Base-by-base conservation (phyloP, 2,888 invertebrate species). In the Ormyrus rosae region DNA sequence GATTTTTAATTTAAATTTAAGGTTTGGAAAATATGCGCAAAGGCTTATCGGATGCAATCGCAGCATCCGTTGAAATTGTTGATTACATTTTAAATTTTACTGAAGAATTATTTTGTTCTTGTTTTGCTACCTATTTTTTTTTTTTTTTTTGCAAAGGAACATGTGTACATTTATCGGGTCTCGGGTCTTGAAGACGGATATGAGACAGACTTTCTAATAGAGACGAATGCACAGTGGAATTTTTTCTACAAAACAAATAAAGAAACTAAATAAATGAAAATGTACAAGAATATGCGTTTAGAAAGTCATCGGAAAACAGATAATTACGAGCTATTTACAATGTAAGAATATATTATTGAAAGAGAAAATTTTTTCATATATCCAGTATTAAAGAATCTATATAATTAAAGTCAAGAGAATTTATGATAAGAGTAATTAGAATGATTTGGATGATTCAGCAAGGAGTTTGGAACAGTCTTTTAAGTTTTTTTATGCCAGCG, bases 141-240 rank as follows among this genome's bases (percentile, higher is more conserved):
- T 77, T 69, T 53, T 9, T 50, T 8, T 69, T 68, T 76, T 77
- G 45, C 34, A 55, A 68, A 67, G 50, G 9, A 13, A 64, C n/a
- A 51, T 68, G 60, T 64, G 63, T 77, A 77, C 46, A 73, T 73
- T 67, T 77, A 69, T 34, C 55, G 50, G 61, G 61, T 50, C 58
- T 77, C 64, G 13, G 34, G 9, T 68, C 50, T 63, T 60, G 6
- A 64, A 69, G 63, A 8, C 56, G 64, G 58, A 10, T 68, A 11
- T 56, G 72, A 77, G 60, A 61, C 56, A 53, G n/a, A 63, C 72
- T 76, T 68, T 71, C 10, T 67, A 60, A 74, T 61, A 58, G n/a
- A 77, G 55, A 60, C 48, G 48, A 79, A n/a, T 78, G 78, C 74
- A 67, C 48, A 67, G 73, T 78, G 70, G 65, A 78, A 81, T 75